Conservation (phyloP, 1,140 invertebrate genomes). For the Thereuonema tuberculata region DNA sequence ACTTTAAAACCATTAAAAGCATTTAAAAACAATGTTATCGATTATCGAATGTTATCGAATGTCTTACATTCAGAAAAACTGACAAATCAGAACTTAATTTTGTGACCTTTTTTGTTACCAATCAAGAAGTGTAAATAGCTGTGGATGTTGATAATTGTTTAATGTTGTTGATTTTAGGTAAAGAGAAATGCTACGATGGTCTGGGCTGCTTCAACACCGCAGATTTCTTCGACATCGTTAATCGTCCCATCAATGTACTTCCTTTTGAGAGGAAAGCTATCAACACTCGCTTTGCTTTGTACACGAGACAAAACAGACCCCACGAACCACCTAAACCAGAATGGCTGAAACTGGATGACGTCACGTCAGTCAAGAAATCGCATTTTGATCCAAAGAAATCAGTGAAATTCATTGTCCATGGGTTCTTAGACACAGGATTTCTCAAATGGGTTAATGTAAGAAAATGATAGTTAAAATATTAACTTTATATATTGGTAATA, state of each 20-base stretch:
- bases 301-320: slow-evolving; percentile 48
- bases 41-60: no score
- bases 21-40: no score
- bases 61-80: no score
- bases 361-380: slow-evolving; percentile 20
- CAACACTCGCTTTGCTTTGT: slow-evolving; percentile 62
- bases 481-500: no score
- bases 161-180: no score
- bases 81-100: no score
- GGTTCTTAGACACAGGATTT: slow-evolving; percentile 63
- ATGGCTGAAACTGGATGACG: neutral
- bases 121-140: no score
- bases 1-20: no score
- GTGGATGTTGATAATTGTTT: no score
- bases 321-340: neutral
- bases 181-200: slow-evolving; percentile 58
- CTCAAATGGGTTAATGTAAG: slow-evolving; percentile 65
- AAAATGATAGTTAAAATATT: no score
- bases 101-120: no score
- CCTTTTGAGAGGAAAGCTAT: slow-evolving; percentile 61
- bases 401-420: slow-evolving; percentile 41
- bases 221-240: slow-evolving; percentile 67
- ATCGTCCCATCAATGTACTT: slow-evolving; percentile 65
- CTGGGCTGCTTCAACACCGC: slow-evolving; percentile 57
- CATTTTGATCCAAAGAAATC: slow-evolving; percentile 29